Evolutionary conservation across 35 echinoderm and acorn worm species (phyloP), one percentile per base, ranked within the genome.

Genomic region (Ophioderma brevispina): DNA sequence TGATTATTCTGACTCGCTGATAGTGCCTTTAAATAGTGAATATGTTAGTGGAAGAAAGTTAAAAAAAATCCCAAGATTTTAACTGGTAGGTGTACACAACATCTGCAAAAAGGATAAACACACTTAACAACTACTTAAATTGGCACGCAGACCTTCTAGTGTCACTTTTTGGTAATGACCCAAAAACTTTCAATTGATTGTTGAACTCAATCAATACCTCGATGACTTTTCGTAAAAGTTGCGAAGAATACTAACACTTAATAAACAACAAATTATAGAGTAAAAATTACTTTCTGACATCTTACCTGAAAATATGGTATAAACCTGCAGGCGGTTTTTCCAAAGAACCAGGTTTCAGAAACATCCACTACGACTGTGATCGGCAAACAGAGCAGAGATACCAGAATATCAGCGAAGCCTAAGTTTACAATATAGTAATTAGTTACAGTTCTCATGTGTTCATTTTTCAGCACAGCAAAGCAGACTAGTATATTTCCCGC

Each of bases 361-460:
- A 92, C 36, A 52, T 98, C 93, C 14, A 89, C 56, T 1, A 84
- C 78, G 15, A 94, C 93, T 19, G 94, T 95, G 0, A 84, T 33
- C 31, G 93, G 93, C 55, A 98, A 31, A 55, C 96, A 95, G 2
- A 98, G 23, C 23, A 95, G 32, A 13, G 91, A 82, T 36, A 99
- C 94, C 39, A 99, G 35, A 6, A 99, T 93, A 77, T 99, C 97
- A 3, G 97, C 91, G 5, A 95, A 39, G 25, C 87, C 78, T 8
- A 99, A 50, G 81, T 99, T 99, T 32, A 99, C 88, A 38, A 99
- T 99, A 87, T 99, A 99, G 38, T 93, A 95, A 55, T 99, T 99
- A 2, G 97, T 99, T 0, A 99, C 97, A 0, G 97, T 95, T 1
- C 91, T 94, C 97, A 99, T 99, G 63, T 99, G 97, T 80, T 95